Conservation (phyloP, 2,888 invertebrate species). For the Willowsia nigromaculata region DNA sequence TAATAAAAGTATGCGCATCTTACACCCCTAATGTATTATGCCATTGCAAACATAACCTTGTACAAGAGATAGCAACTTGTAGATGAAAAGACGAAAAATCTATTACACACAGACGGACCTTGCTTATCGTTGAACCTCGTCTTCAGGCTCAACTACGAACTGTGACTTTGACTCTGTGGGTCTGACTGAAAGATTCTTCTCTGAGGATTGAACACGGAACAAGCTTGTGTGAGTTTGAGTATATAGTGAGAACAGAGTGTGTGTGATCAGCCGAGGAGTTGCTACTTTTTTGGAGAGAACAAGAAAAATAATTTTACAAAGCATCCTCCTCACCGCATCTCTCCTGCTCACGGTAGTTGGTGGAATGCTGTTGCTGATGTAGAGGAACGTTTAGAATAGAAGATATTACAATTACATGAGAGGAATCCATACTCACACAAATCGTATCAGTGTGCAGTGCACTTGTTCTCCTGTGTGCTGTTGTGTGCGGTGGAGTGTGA, state of each 20-base stretch:
- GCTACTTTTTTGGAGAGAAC: no score
- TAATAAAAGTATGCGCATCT: background rate
- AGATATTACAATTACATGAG: background rate
- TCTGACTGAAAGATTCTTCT: background rate
- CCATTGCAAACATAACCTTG: conserved; percentile 46
- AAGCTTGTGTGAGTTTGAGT: no score
- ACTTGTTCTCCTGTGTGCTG: background rate
- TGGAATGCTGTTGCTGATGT: background rate
- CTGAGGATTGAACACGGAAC: no score
- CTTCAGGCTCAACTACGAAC: conserved; percentile 5
- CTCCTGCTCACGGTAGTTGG: background rate
- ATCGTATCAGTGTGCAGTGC: background rate
- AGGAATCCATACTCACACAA: background rate
- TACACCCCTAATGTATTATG: background rate
- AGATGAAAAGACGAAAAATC: background rate
- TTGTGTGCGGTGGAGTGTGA: background rate
- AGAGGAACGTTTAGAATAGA: background rate
- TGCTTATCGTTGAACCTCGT: conserved; percentile 14
- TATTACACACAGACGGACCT: conserved; percentile 20
- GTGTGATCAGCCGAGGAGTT: no score
- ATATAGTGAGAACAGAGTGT: no score
- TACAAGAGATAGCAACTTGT: conserved; percentile 42
- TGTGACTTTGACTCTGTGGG: conserved; percentile 14
- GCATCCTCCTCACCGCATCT: no score
- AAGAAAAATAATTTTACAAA: no score